phyloP scores from a whole-genome alignment of 2,113 vertebrate species.

The Rhegmatorhina hoffmannsi region DNA sequence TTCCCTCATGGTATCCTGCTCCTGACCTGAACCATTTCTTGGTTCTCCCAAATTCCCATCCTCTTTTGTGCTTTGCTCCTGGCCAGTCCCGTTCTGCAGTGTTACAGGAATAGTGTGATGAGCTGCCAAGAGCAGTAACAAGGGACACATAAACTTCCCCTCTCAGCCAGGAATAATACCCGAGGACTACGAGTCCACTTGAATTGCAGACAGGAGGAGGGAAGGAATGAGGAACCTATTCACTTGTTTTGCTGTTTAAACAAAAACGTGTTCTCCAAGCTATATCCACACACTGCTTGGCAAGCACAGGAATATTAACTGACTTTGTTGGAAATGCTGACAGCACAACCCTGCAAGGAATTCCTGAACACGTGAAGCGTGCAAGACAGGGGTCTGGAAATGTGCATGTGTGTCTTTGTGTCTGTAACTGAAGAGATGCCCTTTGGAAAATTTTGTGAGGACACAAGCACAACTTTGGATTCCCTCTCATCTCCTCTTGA shows the following conservation, averaged over 20 bases:
- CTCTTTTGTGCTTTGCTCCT: not conserved
- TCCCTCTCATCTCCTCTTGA: not conserved
- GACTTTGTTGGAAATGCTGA: not conserved
- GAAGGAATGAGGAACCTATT: constrained; percentile 12
- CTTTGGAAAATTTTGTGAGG: not conserved
- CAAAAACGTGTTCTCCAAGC: not conserved
- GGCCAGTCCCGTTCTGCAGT: constrained; percentile 30
- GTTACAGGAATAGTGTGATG: constrained; percentile 40
- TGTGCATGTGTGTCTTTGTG: not conserved
- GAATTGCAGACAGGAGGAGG: constrained; percentile 40
- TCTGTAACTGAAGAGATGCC: not conserved
- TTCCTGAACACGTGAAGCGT: not conserved
- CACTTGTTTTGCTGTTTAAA: constrained; percentile 42
- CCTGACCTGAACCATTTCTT: constrained; percentile 6
- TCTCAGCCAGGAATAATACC: constrained; percentile 57
- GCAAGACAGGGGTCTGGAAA: constrained; percentile 5
- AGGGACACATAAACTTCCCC: constrained; percentile 33
- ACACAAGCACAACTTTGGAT: not conserved
- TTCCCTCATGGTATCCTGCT: not conserved
- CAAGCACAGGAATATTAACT: not conserved
- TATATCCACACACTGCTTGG: not conserved
- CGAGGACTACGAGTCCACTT: not conserved
- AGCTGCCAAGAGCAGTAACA: constrained; percentile 56
- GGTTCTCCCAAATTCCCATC: constrained; percentile 17
- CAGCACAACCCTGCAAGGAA: not conserved